Percentiles rank a stretch among this genome's conserved stretches.
These are phyloP conservation scores for Zaprionus taronus DNA, from an alignment of 1,140 invertebrate species.

Conservation along the genomic window DNA sequence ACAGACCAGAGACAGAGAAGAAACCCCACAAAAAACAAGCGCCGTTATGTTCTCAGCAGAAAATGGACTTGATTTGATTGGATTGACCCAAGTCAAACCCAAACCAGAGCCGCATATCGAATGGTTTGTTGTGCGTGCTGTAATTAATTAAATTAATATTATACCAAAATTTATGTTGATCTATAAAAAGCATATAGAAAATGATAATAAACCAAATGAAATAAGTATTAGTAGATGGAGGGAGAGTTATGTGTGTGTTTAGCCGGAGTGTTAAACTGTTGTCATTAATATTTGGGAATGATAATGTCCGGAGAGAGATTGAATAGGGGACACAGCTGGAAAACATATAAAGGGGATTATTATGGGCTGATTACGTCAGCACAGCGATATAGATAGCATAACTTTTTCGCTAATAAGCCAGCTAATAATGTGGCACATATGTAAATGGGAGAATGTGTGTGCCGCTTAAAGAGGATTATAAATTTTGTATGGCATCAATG, in stretches of 20 bases:
- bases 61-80: conserved; percentile 16
- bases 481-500: background rate
- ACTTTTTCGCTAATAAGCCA: conserved; percentile 16
- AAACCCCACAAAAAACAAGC: background rate
- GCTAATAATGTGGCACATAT: background rate
- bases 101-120: background rate
- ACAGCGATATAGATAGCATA: background rate
- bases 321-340: background rate
- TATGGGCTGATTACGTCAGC: conserved; percentile 56
- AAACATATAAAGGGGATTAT: background rate
- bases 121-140: conserved; percentile 37
- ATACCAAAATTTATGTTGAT: conserved; percentile 47
- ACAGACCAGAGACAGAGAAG: background rate
- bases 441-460: conserved; percentile 13
- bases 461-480: background rate
- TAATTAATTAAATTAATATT: conserved; percentile 79
- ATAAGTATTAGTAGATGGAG: background rate
- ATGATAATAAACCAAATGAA: conserved; percentile 13
- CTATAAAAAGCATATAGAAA: conserved; percentile 41
- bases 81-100: conserved; percentile 21
- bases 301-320: conserved; percentile 11
- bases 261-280: conserved; percentile 56
- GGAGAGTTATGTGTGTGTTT: conserved; percentile 18
- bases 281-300: conserved; percentile 35
- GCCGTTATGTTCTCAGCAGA: background rate